Evolutionary conservation across 2,888 invertebrate genomes (phyloP), one percentile per base, ranked within the genome.

Genomic region (Calameuta pallipes): DNA sequence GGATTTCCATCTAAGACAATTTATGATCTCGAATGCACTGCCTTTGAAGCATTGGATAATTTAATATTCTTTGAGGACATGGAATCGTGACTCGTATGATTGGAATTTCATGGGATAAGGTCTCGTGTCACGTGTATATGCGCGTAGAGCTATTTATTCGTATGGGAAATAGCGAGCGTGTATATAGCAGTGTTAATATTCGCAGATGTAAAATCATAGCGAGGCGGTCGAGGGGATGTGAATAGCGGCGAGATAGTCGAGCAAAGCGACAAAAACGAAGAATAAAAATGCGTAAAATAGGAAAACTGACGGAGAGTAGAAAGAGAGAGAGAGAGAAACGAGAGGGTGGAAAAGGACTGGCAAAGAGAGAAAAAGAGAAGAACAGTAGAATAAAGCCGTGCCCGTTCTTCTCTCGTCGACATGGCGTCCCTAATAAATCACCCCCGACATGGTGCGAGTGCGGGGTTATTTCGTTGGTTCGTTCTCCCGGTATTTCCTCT

Each of bases 401-500:
- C 79, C 75, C 81, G 37, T 34, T 36, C 70, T 36, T 12, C 23
- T 70, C 36, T 33, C 68, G 71, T 71, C 71, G 71, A 33, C 31
- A 15, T 15, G 71, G 71, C 79, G 81, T 75, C 80, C 74, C 80
- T 79, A 81, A 81, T 81, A 81, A 82, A 82, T 82, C 76, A 73
- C 73, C 73, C 23, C 13, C 31, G 71, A 70, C 71, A 15, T 11
- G 71, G 71, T 31, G 71, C 15, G 15, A 33, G 71, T 33, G 71
- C 71, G 74, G 84, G 84, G 83, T 85, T 86, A 85, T 85, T 41
- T 87, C 87, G 86, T 84, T 86, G 83, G 83, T 86, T 87, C 85
- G 85, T 85, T 84, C 82, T 83, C 80, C 82, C 83, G 84, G 84
- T 85, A 86, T 87, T 86, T 86, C 86, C 84, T 85, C 87, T 86